Evolutionary conservation across 1,140 invertebrate species (phyloP), one percentile per base, ranked within the genome.

Genomic region (Drosophila nigrodunni): DNA sequence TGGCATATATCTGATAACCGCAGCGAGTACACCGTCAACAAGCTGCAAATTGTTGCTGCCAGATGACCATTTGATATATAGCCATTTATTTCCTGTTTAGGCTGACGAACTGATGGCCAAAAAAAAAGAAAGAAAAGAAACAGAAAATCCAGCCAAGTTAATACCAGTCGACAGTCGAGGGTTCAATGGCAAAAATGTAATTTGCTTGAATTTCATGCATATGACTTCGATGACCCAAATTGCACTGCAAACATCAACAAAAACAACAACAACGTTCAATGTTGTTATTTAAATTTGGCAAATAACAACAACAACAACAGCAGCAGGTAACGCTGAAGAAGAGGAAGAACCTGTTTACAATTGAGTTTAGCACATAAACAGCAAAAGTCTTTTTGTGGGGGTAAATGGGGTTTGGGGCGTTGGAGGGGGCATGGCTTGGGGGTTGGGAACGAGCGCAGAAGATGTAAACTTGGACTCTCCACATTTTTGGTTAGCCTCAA

Each of bases 161-260:
- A 35, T 62, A 44, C 35, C 13, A 30, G 25, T 30, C 25, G 25
- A 30, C 7, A 13, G 21, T 30, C 8, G 25, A 43, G 50, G 46
- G 41, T 37, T 15, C 64, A 58, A 52, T 74, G 43, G 57, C 46
- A 78, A 62, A 74, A 69, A 77, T 70, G 66, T 79, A 77, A 74
- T 86, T 88, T 68, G 50, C 55, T 68, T 64, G 80, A 77, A 83
- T 78, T 89, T 78, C 80, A 85, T 88, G 79, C 77, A 87, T 89
- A 89, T 89, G 80, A 85, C 82, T 89, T 75, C 80, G 73, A 81
- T 89, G 85, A 89, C 85, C 85, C 69, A 89, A 89, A 89, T 89
- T 89, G 86, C 72, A 85, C 44, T 67, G 61, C 86, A 89, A 89
- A 89, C 85, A 87, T 59, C 83, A 78, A 67, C 58, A 46, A 43